A percentile compares a stretch with the other conserved stretches of the same genome.
Evolutionary conservation across 2,888 invertebrate species (phyloP).

Genomic region (Pollenia griseotomentosa): DNA sequence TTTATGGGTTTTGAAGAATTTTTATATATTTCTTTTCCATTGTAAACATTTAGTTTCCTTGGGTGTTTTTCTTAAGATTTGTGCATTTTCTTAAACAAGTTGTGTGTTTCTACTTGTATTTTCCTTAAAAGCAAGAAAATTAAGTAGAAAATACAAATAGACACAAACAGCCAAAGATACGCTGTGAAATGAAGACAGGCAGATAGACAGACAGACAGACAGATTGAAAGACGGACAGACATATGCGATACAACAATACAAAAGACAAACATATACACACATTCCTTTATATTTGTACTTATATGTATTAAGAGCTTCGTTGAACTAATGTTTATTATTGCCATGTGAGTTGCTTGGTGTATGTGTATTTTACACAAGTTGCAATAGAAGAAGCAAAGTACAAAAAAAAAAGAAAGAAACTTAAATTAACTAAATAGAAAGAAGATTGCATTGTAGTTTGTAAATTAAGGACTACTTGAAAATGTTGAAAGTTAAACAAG

Average conservation of each 20-base stretch:
- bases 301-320: slow-evolving; percentile 60
- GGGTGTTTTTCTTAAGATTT: slow-evolving; percentile 70
- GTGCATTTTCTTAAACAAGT: slow-evolving; percentile 61
- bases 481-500: slow-evolving; percentile 64
- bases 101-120: slow-evolving; percentile 46
- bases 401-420: slow-evolving; percentile 26
- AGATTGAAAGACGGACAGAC: slow-evolving; percentile 18
- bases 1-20: slow-evolving; percentile 20
- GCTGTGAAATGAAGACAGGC: neutral
- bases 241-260: slow-evolving; percentile 16
- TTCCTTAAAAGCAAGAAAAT: slow-evolving; percentile 62
- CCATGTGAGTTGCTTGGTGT: slow-evolving; percentile 46
- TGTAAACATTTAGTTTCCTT: slow-evolving; percentile 71
- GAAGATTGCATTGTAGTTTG: slow-evolving; percentile 56
- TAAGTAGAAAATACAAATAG: slow-evolving; percentile 48
- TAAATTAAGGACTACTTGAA: slow-evolving; percentile 68
- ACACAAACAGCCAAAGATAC: slow-evolving; percentile 4
- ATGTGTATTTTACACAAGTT: slow-evolving; percentile 29
- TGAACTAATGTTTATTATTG: slow-evolving; percentile 62
- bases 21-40: slow-evolving; percentile 53
- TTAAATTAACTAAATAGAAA: slow-evolving; percentile 68
- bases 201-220: slow-evolving; percentile 27
- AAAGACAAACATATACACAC: neutral
- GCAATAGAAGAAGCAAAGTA: neutral
- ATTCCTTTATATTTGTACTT: no score